A percentile compares a stretch with the other conserved stretches of the same genome.
These are phyloP conservation scores for Pongo abelii DNA, from an alignment of 2,113 vertebrate genomes.

Conservation along the genomic window DNA sequence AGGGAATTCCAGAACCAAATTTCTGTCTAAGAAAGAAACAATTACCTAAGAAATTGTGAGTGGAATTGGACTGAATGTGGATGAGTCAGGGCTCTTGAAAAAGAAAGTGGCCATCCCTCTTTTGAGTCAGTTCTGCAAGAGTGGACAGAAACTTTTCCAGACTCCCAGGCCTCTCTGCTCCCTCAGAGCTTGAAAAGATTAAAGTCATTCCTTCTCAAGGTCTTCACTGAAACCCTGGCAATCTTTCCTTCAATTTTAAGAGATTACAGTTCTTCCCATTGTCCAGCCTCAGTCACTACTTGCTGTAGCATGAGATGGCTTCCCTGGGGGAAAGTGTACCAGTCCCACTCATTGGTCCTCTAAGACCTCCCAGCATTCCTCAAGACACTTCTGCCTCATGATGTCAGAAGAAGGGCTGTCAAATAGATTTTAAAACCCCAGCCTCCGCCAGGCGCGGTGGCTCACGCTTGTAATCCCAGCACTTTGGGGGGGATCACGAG, in stretches of 20 bases:
- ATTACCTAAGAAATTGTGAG: conserved; percentile 5
- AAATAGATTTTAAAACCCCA: background rate
- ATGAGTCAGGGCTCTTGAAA: background rate
- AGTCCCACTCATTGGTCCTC: background rate
- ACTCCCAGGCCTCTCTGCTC: background rate
- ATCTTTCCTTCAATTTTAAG: background rate
- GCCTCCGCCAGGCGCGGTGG: background rate
- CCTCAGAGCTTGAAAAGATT: background rate
- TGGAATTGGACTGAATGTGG: background rate
- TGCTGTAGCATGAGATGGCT: background rate
- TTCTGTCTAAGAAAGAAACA: conserved; percentile 49
- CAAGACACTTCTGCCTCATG: background rate
- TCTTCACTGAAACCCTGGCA: background rate
- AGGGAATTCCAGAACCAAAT: background rate
- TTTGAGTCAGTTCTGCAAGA: background rate
- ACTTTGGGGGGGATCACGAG: too few relatives aligned
- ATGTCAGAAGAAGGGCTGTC: background rate
- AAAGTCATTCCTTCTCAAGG: background rate
- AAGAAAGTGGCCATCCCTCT: background rate
- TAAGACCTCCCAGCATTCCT: background rate
- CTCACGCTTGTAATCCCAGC: too few relatives aligned
- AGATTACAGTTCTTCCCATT: background rate
- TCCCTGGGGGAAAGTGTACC: background rate
- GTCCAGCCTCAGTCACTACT: background rate
- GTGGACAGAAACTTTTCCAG: background rate